Evolutionary conservation across 2,888 invertebrate species (phyloP), one percentile per base, ranked within the genome.

Genomic region (Electrophaes corylata): DNA sequence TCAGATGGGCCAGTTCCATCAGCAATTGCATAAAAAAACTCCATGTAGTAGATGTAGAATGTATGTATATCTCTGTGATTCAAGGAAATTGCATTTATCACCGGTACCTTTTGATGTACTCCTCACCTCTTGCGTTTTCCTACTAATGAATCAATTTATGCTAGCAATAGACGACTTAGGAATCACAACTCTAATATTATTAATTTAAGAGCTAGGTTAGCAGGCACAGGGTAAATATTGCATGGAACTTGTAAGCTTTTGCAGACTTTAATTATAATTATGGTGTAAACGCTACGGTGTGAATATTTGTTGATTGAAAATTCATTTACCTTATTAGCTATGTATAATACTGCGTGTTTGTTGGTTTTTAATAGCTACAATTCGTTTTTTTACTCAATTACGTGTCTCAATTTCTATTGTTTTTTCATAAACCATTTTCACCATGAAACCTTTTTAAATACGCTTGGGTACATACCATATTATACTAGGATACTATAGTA

Each of bases 91-190:
- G 81, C 80, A 83, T 84, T 86, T 81, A 84, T 85, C 77, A 80
- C 75, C 70, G 76, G 78, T 78, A 79, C 81, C 80, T 84, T 84
- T 79, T 81, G 79, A 83, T 76, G 80, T 75, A 83, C 83, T 81
- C 52, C 79, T 77, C 84, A 81, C 83, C 79, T 83, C 80, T 80
- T 73, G 69, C 75, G 79, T 81, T 81, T 74, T 81, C 75, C 71
- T 75, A 72, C 81, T 86, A 86, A 86, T 85, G 81, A 86, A 81
- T 86, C 81, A 86, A 86, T 87, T 88, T 76, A 77, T 73, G 70
- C 57, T 39, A 64, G 63, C 67, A 71, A 60, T 62, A 59, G n/a
- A 44, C 11, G 8, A n/a, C 1, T 19, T 19, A 43, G 33, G 49
- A 65, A 67, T 4, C 47, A 29, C 26, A 59, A 50, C 43, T 48